Evolutionary conservation across 2,888 invertebrate species (phyloP).

Genomic region (Drosophila greeni): DNA sequence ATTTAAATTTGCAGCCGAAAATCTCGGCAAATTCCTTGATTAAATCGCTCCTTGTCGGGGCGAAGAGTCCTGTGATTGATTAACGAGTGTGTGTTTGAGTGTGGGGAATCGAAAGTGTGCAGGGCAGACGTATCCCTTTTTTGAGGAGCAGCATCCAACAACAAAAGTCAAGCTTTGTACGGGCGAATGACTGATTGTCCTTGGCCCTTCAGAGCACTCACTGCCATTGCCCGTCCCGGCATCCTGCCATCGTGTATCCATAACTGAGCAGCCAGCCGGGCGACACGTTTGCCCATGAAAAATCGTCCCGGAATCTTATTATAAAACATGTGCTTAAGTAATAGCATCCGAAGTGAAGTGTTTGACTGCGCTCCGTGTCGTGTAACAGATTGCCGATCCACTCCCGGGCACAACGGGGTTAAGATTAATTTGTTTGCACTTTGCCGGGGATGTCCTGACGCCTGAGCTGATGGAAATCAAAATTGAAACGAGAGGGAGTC

Average conservation of each 20-base stretch:
- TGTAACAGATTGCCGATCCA: constrained; percentile 68
- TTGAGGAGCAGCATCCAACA: constrained; percentile 13
- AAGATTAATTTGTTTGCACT: constrained; percentile 49
- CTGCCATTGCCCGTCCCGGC: constrained; percentile 1
- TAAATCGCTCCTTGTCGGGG: constrained; percentile 25
- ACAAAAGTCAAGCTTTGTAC: constrained; percentile 40
- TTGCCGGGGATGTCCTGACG: constrained; percentile 29
- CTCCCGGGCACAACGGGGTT: constrained; percentile 26
- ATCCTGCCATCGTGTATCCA: constrained; percentile 10
- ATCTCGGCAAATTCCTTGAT: constrained; percentile 39
- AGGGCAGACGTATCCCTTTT: constrained; percentile 12
- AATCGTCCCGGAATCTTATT: constrained; percentile 67
- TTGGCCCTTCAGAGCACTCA: constrained; percentile 22
- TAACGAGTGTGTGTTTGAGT: constrained; percentile 23
- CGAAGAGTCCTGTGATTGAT: constrained; percentile 25
- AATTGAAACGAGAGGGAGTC: constrained; percentile 13
- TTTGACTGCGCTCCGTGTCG: constrained; percentile 51
- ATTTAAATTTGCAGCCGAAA: constrained; percentile 39
- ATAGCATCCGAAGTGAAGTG: constrained; percentile 63
- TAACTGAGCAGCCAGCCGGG: constrained; percentile 33
- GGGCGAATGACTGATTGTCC: constrained; percentile 47
- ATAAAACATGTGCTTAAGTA: constrained; percentile 75
- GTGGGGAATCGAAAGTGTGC: neutral
- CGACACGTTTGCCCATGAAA: constrained; percentile 72
- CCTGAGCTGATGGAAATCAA: constrained; percentile 26